These are phyloP conservation scores for Micrasema longulum DNA, from an alignment of 1,140 invertebrate genomes.

Conservation along the genomic window DNA sequence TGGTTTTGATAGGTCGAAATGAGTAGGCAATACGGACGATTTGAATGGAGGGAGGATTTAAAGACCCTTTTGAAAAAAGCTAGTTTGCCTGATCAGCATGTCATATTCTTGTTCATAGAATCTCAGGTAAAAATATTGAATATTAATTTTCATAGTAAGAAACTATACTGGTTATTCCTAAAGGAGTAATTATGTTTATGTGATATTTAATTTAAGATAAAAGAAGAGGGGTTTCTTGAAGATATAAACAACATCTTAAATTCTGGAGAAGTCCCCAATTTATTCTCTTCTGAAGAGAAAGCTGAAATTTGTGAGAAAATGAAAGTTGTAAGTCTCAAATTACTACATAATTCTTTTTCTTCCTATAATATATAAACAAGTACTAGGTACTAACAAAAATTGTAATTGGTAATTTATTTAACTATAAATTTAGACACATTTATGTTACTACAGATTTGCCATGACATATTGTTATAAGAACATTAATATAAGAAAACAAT, in stretches of 20 bases:
- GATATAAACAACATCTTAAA: conserved; percentile 95
- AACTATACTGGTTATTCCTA: too few relatives aligned
- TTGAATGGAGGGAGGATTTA: conserved; percentile 93
- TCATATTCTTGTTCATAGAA: conserved; percentile 92
- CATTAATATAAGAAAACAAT: too few relatives aligned
- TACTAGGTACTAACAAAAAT: too few relatives aligned
- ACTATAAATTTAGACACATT: too few relatives aligned
- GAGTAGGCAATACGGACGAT: conserved; percentile 83
- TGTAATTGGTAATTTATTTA: too few relatives aligned
- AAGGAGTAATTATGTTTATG: too few relatives aligned
- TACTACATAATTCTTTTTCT: too few relatives aligned
- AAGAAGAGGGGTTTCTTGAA: conserved; percentile 93
- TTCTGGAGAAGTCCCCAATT: conserved; percentile 93
- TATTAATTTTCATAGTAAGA: too few relatives aligned
- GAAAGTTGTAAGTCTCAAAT: conserved; percentile 69
- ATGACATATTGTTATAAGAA: too few relatives aligned
- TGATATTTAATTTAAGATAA: conserved; percentile 73
- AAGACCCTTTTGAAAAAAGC: conserved; percentile 84
- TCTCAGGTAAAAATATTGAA: conserved; percentile 73
- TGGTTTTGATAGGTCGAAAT: conserved; percentile 88
- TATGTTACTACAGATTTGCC: too few relatives aligned
- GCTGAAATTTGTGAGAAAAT: conserved; percentile 95
- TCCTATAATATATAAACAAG: too few relatives aligned
- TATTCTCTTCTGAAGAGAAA: conserved; percentile 91
- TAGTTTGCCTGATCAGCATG: conserved; percentile 86